Evolutionary conservation across 2,797 vertebrate species (phyloP), one percentile per base, ranked within the genome.

Genomic region (Enteromius treurensis): DNA sequence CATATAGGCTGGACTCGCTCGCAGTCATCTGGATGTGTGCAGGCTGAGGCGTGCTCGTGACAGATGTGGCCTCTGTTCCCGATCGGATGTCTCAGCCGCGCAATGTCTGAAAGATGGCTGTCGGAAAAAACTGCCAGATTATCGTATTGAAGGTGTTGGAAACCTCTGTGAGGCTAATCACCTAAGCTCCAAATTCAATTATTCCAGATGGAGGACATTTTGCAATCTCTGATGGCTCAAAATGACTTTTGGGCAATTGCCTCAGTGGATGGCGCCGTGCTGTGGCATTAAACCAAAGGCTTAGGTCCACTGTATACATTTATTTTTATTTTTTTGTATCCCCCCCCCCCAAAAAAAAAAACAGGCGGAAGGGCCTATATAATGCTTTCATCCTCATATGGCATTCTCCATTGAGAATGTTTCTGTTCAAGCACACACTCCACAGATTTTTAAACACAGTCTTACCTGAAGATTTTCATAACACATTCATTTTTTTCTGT

Each of bases 141-240:
- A 87, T 89, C 21, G 0, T 82, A 88, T 86, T 75, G 45, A 58
- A 83, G 51, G 78, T 83, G 67, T 26, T 91, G 92, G 91, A 94
- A 92, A 86, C 71, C 91, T 90, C 60, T 89, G 91, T 53, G 68
- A 71, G 81, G 75, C 89, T 88, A 92, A 90, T 95, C 92, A 93
- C 87, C 90, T 91, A 91, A 93, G 85, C 86, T 92, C 80, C 90
- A 92, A 92, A 94, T 93, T 94, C 89, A 93, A 86, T 93, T 93
- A 92, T 83, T 91, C 83, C 88, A 91, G 88, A 86, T 84, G 90
- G 90, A 91, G 94, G 87, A 80, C 37, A 4, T 90, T 90, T 88
- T 87, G 92, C 88, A 89, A 87, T 89, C 87, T 93, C 87, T 80
- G 89, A 90, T 89, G 86, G 86, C 86, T 90, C 75, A 89, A 91